These are phyloP conservation scores for Geodia barretti DNA, from an alignment of 37 sponge, comb jelly and placozoan species.

Conservation along the genomic window DNA sequence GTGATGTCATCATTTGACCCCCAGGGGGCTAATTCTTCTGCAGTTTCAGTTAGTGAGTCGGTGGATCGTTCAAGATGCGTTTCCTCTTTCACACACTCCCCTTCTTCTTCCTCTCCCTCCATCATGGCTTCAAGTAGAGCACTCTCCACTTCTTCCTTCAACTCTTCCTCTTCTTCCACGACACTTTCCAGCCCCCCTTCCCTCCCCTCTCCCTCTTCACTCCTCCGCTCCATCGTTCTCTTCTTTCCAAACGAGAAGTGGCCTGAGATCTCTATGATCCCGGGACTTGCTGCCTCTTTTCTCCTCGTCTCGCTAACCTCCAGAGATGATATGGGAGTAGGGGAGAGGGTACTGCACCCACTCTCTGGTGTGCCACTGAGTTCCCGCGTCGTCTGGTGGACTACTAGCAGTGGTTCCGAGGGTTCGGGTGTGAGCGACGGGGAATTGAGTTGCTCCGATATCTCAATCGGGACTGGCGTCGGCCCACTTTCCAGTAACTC, in stretches of 20 bases:
- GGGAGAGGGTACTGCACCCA: background rate
- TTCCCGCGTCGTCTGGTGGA: background rate
- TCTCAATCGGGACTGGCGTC: background rate
- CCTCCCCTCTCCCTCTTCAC: background rate
- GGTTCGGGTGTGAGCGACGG: background rate
- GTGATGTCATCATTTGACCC: background rate
- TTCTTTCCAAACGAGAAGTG: background rate
- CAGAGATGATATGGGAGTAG: background rate
- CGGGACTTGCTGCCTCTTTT: background rate
- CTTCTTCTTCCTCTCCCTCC: slow-evolving; percentile 2
- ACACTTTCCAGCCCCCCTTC: background rate
- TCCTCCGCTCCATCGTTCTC: background rate
- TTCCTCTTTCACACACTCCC: background rate
- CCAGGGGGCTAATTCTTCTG: background rate
- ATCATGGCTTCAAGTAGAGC: background rate
- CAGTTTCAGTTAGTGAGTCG: background rate
- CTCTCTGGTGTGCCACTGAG: background rate
- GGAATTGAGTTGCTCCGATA: background rate
- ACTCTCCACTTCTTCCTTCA: background rate
- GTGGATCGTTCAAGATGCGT: background rate
- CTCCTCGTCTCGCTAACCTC: background rate
- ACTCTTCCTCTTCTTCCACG: background rate
- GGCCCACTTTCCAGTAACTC: background rate
- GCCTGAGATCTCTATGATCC: background rate
- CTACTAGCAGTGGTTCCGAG: background rate